A percentile compares a stretch with the other conserved stretches of the same genome.
These are phyloP conservation scores for Eulemur albifrons DNA, from an alignment of 2,797 vertebrate genomes.

Conservation along the genomic window DNA sequence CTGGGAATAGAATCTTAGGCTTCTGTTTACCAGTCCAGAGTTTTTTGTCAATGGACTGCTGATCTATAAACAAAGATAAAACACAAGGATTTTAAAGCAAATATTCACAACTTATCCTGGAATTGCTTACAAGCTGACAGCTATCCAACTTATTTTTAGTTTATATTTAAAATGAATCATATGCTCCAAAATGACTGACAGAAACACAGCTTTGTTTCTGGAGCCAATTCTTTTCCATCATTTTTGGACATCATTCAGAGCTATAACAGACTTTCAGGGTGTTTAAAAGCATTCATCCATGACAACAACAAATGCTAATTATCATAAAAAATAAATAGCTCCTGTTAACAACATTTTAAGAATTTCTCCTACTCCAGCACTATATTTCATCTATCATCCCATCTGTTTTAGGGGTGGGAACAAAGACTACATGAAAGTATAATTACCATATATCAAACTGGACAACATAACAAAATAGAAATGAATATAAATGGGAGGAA, in stretches of 20 bases:
- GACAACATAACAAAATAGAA: constrained; percentile 63
- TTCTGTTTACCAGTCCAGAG: constrained; percentile 57
- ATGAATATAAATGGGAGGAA: constrained; percentile 57
- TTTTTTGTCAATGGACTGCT: constrained; percentile 69
- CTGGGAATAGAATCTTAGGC: constrained; percentile 20
- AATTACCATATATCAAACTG: constrained; percentile 72
- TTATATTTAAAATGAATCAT: constrained; percentile 72
- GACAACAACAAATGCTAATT: constrained; percentile 84
- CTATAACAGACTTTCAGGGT: constrained; percentile 79
- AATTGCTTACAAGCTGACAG: constrained; percentile 56
- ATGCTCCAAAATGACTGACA: constrained; percentile 64
- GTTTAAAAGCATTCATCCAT: constrained; percentile 80
- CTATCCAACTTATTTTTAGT: constrained; percentile 71
- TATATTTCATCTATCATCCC: constrained; percentile 57
- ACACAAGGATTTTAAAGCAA: constrained; percentile 64
- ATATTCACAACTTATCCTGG: constrained; percentile 68
- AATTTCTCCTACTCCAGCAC: constrained; percentile 60
- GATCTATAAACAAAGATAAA: constrained; percentile 77
- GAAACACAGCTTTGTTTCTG: constrained; percentile 74
- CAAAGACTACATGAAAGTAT: constrained; percentile 55
- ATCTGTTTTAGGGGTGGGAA: constrained; percentile 55
- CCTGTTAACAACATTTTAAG: constrained; percentile 78
- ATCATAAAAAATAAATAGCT: constrained; percentile 78
- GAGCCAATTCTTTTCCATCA: constrained; percentile 70
- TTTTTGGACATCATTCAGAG: constrained; percentile 79